These are phyloP conservation scores for Phymorhynchus buccinoides DNA, from an alignment of 1,140 invertebrate species.

Conservation along the genomic window DNA sequence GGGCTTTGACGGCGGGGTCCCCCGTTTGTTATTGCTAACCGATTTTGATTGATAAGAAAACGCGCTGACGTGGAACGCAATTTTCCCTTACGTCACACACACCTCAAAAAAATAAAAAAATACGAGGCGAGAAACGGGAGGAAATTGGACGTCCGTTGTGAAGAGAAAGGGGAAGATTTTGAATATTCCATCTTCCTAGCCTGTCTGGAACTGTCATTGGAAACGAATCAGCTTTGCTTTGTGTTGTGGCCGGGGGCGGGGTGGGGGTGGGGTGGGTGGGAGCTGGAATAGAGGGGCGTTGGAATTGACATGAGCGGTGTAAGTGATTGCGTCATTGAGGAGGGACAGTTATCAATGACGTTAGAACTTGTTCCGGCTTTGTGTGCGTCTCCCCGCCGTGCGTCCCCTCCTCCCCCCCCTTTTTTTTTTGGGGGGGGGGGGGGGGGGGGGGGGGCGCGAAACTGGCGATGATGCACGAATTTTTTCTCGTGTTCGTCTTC, in stretches of 20 bases:
- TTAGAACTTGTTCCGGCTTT: neutral
- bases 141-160: neutral
- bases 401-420: neutral
- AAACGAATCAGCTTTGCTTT: neutral
- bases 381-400: too few species aligned
- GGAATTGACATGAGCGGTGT: slow-evolving; percentile 5
- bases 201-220: neutral
- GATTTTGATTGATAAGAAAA: slow-evolving; percentile 3
- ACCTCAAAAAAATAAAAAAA: too few species aligned
- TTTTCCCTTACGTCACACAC: slow-evolving; percentile 13
- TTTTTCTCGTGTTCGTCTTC: too few species aligned
- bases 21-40: neutral
- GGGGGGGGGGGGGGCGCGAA: too few species aligned
- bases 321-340: neutral
- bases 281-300: neutral
- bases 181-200: neutral
- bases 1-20: neutral
- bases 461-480: neutral
- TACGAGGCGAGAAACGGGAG: neutral
- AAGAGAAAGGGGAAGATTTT: neutral
- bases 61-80: slow-evolving; percentile 22
- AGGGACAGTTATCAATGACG: neutral
- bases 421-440: neutral
- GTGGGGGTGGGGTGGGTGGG: neutral
- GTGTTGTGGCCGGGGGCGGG: neutral